Conservation (phyloP, 2,888 invertebrate genomes). For the Heliconius charithonia region DNA sequence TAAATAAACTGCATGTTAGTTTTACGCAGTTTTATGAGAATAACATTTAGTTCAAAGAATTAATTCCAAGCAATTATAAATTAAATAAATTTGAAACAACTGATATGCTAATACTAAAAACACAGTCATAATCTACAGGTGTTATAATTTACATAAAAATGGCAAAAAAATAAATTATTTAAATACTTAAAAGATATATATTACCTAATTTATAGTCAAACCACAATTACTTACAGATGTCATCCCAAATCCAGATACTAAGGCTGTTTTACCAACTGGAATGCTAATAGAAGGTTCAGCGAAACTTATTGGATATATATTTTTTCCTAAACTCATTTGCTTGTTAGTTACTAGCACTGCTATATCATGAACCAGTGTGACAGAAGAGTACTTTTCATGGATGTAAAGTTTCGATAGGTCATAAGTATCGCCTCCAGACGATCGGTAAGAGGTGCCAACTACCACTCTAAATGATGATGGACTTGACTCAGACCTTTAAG, state of each 20-base stretch:
- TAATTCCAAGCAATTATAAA: neutral
- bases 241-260: slow-evolving; percentile 75
- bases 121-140: neutral
- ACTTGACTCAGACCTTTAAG: slow-evolving; percentile 58
- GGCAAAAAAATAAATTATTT: no score
- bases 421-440: slow-evolving; percentile 65
- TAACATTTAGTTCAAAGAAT: neutral
- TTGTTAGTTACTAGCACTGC: slow-evolving; percentile 62
- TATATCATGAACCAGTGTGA: slow-evolving; percentile 69
- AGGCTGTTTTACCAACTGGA: slow-evolving; percentile 63
- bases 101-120: neutral
- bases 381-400: slow-evolving; percentile 62
- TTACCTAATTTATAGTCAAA: neutral
- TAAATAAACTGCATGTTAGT: neutral
- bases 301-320: slow-evolving; percentile 58
- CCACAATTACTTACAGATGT: slow-evolving; percentile 54
- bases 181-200: neutral
- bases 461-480: slow-evolving; percentile 60
- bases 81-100: neutral
- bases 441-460: slow-evolving; percentile 65
- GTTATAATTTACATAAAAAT: neutral
- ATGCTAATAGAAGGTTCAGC: slow-evolving; percentile 57
- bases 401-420: slow-evolving; percentile 58
- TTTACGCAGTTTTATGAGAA: neutral
- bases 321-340: slow-evolving; percentile 58